Conservation (phyloP, 2,888 invertebrate genomes). For the Scaptomyza reducta region DNA sequence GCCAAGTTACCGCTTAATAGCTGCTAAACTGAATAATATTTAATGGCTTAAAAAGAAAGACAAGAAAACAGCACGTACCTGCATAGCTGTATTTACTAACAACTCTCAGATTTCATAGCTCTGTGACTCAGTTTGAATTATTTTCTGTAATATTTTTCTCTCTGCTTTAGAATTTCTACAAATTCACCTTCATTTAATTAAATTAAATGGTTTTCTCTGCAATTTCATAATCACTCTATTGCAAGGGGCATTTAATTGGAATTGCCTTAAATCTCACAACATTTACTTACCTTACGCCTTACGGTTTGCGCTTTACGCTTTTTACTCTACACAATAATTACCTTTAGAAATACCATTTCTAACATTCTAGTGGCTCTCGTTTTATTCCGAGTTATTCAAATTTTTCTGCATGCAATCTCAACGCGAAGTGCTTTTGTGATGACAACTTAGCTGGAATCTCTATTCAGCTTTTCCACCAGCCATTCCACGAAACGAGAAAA, state of each 20-base stretch:
- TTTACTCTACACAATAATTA: not conserved
- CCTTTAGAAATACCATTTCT: not conserved
- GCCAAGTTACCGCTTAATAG: too few relatives aligned
- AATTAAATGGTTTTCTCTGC: not conserved
- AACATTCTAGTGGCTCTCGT: not conserved
- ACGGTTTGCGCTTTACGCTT: not conserved
- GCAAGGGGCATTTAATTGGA: not conserved
- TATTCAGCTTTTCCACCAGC: not conserved
- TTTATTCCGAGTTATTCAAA: not conserved
- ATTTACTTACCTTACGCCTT: not conserved
- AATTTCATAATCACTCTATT: not conserved
- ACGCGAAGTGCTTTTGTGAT: not conserved
- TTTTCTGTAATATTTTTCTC: not conserved
- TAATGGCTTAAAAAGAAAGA: not conserved
- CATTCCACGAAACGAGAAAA: not conserved
- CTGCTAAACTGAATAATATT: not conserved
- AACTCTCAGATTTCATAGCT: not conserved
- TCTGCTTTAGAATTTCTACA: not conserved
- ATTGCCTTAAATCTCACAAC: not conserved
- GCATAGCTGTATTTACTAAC: not conserved
- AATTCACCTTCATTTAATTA: not conserved
- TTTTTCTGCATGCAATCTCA: not conserved
- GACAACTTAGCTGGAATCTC: not conserved
- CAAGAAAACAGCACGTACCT: constrained; percentile 6
- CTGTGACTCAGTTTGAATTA: constrained; percentile 5